phyloP scores from a whole-genome alignment of 2,888 invertebrate species.

The Digitonthophagus gazella region DNA sequence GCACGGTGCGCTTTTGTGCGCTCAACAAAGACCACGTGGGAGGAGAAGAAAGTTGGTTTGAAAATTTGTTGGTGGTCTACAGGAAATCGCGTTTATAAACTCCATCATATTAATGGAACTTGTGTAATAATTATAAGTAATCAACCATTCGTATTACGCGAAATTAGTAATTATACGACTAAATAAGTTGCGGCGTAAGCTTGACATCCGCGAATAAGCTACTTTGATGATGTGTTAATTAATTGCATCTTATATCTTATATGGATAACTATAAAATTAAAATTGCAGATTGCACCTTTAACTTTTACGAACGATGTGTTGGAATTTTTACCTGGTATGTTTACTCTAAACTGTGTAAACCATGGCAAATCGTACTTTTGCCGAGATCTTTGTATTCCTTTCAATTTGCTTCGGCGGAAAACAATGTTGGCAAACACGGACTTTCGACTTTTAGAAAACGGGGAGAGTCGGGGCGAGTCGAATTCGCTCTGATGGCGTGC shows the following conservation, averaged over 20 bases:
- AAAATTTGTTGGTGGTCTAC: not conserved
- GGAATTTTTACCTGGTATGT: not conserved
- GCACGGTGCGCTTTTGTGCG: not conserved
- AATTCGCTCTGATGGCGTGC: not conserved
- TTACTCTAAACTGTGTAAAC: not conserved
- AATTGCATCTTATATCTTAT: too few species aligned
- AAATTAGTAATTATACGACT: too few species aligned
- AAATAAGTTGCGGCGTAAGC: too few species aligned
- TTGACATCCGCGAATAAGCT: too few species aligned
- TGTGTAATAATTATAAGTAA: too few species aligned
- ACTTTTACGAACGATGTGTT: too few species aligned
- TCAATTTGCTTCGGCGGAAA: not conserved
- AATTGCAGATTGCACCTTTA: too few species aligned
- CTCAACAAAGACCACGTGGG: not conserved
- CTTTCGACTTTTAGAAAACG: not conserved
- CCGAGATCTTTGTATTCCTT: not conserved
- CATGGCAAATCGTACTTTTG: not conserved
- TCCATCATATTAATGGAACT: not conserved
- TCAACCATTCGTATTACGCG: too few species aligned
- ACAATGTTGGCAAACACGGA: not conserved
- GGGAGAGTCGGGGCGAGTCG: not conserved
- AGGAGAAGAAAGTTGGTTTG: not conserved
- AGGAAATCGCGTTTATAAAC: not conserved
- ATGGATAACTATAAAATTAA: too few species aligned
- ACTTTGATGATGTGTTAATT: too few species aligned